Evolutionary conservation across 1,140 invertebrate species (phyloP), one percentile per base, ranked within the genome.

Genomic region (Tetranychus urticae): DNA sequence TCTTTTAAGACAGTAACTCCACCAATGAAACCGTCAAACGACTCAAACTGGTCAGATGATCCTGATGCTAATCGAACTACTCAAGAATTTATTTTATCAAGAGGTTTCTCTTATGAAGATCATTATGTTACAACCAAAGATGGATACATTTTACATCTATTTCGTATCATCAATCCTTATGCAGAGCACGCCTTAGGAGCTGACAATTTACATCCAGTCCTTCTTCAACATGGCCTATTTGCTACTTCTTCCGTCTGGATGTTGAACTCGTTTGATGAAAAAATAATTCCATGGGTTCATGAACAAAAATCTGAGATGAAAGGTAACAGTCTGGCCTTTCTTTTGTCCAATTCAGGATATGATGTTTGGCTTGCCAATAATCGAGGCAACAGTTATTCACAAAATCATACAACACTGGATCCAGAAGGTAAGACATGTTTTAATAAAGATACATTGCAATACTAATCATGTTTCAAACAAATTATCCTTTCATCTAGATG

Each of bases 231-330:
- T 70, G 86, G 86, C 0, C 72, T 88, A 6, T 70, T 86, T 0
- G 80, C 79, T 7, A 82, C 81, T 66, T 85, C 84, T 1, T 77
- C 80, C 0, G 82, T 84, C 69, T 89, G 80, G 79, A 73, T 88
- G 12, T 70, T 84, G 6, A 50, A 50, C 48, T 23, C 48, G 4
- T 5, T 14, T 50, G 13, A 5, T 14, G 48, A 31, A 50, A 50
- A 2, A 1, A 14, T 50, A 14, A 14, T 10, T 42, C 39, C 39
- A 42, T 42, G 39, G 39, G 39, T 42, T 42, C 5, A 42, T 42
- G 10, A 0, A 10, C 39, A 42, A 6, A 42, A 42, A 10, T 10
- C 13, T 50, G 6, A 0, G 1, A 1, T 23, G 0, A 31, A 6
- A 10, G 31, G 31, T 50, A 14, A 31, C 48, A 50, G 14, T 50